A percentile compares a stretch with the other conserved stretches of the same genome.
phyloP scores from a whole-genome alignment of 1,140 invertebrate species.

The Neuroterus valhalla region DNA sequence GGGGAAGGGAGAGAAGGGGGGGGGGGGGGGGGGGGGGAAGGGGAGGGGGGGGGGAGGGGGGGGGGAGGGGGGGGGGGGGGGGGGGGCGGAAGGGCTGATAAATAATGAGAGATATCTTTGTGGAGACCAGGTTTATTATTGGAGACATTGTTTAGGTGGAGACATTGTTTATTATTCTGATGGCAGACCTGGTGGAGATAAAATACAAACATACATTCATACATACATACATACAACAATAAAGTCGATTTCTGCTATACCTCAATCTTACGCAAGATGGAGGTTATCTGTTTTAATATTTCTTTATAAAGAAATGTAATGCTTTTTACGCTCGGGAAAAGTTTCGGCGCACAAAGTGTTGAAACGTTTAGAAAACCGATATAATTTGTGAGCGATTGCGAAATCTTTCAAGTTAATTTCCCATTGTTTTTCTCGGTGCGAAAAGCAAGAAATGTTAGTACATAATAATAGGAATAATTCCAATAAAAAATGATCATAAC shows the following conservation, averaged over 20 bases:
- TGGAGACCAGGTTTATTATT: too few species aligned
- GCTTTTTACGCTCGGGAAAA: constrained; percentile 16
- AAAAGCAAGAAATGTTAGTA: neutral
- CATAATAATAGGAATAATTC: constrained; percentile 14
- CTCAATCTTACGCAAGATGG: too few species aligned
- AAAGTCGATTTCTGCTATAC: too few species aligned
- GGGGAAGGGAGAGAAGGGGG: too few species aligned
- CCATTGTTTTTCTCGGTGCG: neutral
- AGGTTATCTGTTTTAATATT: too few species aligned
- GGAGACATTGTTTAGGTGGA: too few species aligned
- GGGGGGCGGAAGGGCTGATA: too few species aligned
- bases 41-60: too few species aligned
- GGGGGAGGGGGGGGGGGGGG: too few species aligned
- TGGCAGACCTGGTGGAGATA: neutral
- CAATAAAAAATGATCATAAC: constrained; percentile 13
- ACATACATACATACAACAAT: neutral
- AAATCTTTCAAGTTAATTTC: neutral
- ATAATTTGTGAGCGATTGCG: constrained; percentile 20
- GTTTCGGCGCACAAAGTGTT: constrained; percentile 18
- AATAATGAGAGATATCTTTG: too few species aligned
- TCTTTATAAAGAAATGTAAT: neutral
- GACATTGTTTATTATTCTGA: too few species aligned
- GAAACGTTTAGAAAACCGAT: constrained; percentile 27
- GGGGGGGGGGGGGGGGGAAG: too few species aligned
- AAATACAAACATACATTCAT: neutral